Evolutionary conservation across 2,888 invertebrate genomes (phyloP).

Genomic region (Acronicta alni): DNA sequence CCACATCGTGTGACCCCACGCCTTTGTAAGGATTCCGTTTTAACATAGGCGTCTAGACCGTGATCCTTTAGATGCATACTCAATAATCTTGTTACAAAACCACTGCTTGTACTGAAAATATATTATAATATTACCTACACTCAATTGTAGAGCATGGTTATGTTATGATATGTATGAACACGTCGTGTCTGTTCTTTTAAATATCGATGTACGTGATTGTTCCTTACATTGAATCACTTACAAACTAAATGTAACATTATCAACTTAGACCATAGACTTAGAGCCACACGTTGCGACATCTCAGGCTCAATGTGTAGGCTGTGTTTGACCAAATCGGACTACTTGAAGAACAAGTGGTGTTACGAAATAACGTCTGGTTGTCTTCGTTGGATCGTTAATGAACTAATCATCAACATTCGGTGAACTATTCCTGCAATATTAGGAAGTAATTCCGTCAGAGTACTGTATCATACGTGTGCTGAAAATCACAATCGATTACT

Average conservation of each 20-base stretch:
- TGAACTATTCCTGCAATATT: too few species aligned
- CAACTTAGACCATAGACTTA: conserved; percentile 8
- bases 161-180: too few species aligned
- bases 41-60: neutral
- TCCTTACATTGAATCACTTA: too few species aligned
- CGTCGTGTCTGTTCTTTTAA: too few species aligned
- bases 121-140: too few species aligned
- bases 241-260: neutral
- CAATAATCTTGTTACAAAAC: too few species aligned
- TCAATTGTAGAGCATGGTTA: too few species aligned
- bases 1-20: neutral
- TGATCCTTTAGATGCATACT: too few species aligned
- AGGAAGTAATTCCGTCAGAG: neutral
- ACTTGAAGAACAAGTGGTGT: conserved; percentile 4
- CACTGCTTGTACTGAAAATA: too few species aligned
- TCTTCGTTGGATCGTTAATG: neutral
- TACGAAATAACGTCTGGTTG: conserved; percentile 1
- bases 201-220: too few species aligned
- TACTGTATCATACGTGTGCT: too few species aligned
- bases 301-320: neutral
- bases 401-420: neutral
- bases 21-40: neutral
- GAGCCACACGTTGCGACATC: conserved; percentile 4
- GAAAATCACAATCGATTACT: neutral
- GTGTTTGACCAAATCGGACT: conserved; percentile 6